A percentile compares a stretch with the other conserved stretches of the same genome.
Evolutionary conservation across 2,113 vertebrate genomes (phyloP).

Genomic region (Chloebia gouldiae): DNA sequence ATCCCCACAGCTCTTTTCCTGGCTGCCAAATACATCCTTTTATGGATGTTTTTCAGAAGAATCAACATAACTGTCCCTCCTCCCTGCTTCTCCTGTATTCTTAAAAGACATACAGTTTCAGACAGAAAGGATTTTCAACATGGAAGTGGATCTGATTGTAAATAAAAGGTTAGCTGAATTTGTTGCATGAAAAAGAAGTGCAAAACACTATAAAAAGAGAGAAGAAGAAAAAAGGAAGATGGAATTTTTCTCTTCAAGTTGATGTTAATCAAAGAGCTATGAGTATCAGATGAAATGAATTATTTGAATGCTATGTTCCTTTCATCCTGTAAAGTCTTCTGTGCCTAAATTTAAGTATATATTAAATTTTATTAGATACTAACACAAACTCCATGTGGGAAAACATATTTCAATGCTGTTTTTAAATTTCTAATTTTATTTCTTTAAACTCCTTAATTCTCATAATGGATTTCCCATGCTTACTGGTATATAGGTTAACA

Average conservation of each 20-base stretch:
- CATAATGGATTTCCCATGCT: neutral
- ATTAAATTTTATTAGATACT: neutral
- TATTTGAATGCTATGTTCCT: neutral
- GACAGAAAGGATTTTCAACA: neutral
- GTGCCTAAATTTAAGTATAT: neutral
- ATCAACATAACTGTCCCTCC: neutral
- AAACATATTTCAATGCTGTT: neutral
- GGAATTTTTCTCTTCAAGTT: neutral
- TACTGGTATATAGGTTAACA: neutral
- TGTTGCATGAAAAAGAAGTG: neutral
- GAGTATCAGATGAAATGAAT: neutral
- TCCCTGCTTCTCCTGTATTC: neutral
- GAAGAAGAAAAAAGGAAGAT: neutral
- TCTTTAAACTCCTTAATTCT: neutral
- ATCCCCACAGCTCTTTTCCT: neutral
- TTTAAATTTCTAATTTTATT: neutral
- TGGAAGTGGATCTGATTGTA: neutral
- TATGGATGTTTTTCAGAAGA: neutral
- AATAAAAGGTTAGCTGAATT: neutral
- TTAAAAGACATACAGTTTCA: fast-evolving
- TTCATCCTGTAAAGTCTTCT: neutral
- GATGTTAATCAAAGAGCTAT: neutral
- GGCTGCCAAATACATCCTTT: neutral
- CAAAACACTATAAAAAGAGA: neutral
- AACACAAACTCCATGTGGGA: neutral